These are phyloP conservation scores for Spizella passerina DNA, from an alignment of 2,797 vertebrate species.

Conservation along the genomic window DNA sequence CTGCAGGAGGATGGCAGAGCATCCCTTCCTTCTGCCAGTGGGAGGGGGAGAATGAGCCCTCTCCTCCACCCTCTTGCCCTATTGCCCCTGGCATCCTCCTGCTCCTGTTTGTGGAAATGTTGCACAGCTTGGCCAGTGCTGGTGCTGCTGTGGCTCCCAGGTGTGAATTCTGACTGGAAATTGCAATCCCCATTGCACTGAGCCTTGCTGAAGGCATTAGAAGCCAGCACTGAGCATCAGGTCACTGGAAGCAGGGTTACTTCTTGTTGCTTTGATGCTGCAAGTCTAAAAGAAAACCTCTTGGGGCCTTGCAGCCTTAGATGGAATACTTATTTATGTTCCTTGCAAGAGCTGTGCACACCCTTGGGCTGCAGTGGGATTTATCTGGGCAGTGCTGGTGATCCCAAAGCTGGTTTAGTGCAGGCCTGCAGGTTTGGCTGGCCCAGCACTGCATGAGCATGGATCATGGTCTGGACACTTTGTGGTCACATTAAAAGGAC, in stretches of 20 bases:
- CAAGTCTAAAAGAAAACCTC: neutral
- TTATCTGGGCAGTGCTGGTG: neutral
- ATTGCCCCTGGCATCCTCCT: neutral
- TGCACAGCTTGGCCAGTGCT: neutral
- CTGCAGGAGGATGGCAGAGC: neutral
- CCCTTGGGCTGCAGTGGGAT: neutral
- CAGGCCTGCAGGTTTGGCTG: neutral
- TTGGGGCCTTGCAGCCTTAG: neutral
- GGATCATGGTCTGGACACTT: neutral
- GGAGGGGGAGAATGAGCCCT: neutral
- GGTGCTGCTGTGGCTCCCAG: neutral
- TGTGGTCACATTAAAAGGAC: neutral
- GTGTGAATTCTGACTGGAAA: neutral
- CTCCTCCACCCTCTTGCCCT: neutral
- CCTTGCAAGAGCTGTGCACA: neutral
- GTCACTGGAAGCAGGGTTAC: neutral
- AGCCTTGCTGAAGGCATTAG: neutral
- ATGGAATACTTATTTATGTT: neutral
- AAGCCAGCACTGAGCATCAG: neutral
- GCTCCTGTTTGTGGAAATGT: neutral
- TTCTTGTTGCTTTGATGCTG: neutral
- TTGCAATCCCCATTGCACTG: neutral
- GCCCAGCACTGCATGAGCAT: neutral
- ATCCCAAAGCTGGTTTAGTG: neutral
- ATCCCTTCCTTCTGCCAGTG: neutral